Evolutionary conservation across 2,113 vertebrate species (phyloP), one percentile per base, ranked within the genome.

Genomic region (Protobothrops flavoviridis): DNA sequence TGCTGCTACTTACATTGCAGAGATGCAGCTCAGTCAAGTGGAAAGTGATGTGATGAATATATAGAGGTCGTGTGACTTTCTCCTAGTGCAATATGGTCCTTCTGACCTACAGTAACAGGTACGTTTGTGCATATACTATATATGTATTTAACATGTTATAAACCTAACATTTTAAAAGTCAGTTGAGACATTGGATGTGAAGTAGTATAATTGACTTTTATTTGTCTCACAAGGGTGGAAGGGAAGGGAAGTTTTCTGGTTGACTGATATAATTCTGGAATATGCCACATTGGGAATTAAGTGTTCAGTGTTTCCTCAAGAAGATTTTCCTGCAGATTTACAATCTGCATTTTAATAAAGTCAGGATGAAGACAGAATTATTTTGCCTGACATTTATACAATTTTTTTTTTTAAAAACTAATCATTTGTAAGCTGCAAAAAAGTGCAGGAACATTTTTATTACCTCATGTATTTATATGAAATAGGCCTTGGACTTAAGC

Each of bases 401-500:
- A 33, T 88, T 39, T 15, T 45, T 61, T 33, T 89, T 90, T 26
- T 1, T 0, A 13, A 61, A 69, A 43, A 17, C 17, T 64, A 85
- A 43, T 33, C 64, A 91, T 5, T 81, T 39, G 11, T 21, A 91
- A 5, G 33, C 29, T 53, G 64, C 26, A 91, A 39, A 43, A 55
- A 33, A 85, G 33, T 29, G 23, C 23, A 52, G 57, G n/a, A 87
- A 92, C 56, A 87, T 57, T 86, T 92, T 92, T 87, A 92, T 87
- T 92, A 52, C 21, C 56, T 88, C 85, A 64, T 92, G 5, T 92
- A 48, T 87, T 64, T 92, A 85, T 61, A 43, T 64, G 85, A 92
- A 92, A 92, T 87, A 87, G 57, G n/a, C 12, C 85, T 87, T 88
- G n/a, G 45, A 92, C 87, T 92, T 92, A 92, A 92, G 56, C n/a